Conservation (phyloP, 2,113 vertebrate species). For the Ciconia maguari region DNA sequence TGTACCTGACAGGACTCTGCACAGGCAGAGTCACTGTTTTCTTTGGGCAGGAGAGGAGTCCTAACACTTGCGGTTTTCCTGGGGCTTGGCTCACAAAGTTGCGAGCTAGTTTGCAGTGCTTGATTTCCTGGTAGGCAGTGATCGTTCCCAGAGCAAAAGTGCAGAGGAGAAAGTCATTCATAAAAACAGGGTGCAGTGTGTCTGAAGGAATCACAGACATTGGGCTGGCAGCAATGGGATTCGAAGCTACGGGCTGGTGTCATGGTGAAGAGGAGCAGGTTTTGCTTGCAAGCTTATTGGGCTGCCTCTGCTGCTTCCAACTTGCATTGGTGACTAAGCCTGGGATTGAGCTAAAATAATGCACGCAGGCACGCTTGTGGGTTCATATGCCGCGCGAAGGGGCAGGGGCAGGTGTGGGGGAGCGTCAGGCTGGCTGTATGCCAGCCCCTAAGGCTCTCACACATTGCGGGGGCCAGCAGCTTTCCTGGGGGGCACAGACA, state of each 20-base stretch:
- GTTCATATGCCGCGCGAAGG: not conserved
- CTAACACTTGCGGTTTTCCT: not conserved
- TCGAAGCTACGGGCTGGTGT: not conserved
- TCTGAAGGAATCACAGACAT: not conserved
- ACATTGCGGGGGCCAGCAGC: no score
- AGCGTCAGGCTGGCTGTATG: not conserved
- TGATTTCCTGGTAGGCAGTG: not conserved
- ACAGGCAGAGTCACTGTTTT: not conserved
- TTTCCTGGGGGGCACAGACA: rapidly evolving
- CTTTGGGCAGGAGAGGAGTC: not conserved
- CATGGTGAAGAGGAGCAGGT: not conserved
- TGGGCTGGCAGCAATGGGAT: not conserved
- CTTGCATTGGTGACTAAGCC: not conserved
- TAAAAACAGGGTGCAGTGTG: not conserved
- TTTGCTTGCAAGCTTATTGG: not conserved
- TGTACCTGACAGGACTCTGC: not conserved
- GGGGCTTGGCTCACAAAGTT: not conserved
- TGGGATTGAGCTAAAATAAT: not conserved
- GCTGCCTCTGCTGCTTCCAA: not conserved
- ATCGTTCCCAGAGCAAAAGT: not conserved
- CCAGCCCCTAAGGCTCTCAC: not conserved
- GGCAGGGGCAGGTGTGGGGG: not conserved
- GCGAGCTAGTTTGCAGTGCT: not conserved
- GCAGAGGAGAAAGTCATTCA: not conserved
- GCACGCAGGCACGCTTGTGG: not conserved